Percentiles rank a stretch among this genome's conserved stretches.
phyloP scores from a whole-genome alignment of 1,140 invertebrate genomes.

The Penaeus chinensis region DNA sequence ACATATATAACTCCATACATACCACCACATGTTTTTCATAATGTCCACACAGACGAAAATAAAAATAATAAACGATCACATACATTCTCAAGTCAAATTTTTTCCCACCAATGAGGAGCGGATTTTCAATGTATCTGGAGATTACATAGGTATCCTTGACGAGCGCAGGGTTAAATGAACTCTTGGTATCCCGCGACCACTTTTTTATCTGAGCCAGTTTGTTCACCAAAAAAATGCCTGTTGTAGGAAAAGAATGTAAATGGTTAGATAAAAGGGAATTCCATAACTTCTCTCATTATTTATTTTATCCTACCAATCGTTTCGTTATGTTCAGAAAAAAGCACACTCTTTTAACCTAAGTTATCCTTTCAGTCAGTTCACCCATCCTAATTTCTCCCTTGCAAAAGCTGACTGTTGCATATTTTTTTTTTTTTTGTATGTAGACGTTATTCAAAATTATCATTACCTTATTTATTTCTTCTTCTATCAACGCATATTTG shows the following conservation, averaged over 20 bases:
- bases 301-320: too few relatives aligned
- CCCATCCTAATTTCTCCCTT: too few relatives aligned
- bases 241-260: background rate
- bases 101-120: conserved; percentile 86
- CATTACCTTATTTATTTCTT: too few relatives aligned
- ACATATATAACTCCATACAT: background rate
- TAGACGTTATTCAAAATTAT: too few relatives aligned
- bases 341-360: background rate
- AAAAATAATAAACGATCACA: conserved; percentile 1
- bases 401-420: too few relatives aligned
- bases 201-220: conserved; percentile 89
- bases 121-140: conserved; percentile 86
- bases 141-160: conserved; percentile 92
- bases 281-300: too few relatives aligned
- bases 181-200: conserved; percentile 75
- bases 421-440: too few relatives aligned
- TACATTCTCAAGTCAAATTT: conserved; percentile 86
- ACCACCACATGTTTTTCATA: background rate
- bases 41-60: background rate
- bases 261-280: background rate
- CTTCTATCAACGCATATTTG: too few relatives aligned
- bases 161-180: conserved; percentile 77
- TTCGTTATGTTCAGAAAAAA: background rate
- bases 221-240: conserved; percentile 88
- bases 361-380: too few relatives aligned